Evolutionary conservation across 2,888 invertebrate genomes (phyloP), one percentile per base, ranked within the genome.

Genomic region (Agrotis ipsilon): DNA sequence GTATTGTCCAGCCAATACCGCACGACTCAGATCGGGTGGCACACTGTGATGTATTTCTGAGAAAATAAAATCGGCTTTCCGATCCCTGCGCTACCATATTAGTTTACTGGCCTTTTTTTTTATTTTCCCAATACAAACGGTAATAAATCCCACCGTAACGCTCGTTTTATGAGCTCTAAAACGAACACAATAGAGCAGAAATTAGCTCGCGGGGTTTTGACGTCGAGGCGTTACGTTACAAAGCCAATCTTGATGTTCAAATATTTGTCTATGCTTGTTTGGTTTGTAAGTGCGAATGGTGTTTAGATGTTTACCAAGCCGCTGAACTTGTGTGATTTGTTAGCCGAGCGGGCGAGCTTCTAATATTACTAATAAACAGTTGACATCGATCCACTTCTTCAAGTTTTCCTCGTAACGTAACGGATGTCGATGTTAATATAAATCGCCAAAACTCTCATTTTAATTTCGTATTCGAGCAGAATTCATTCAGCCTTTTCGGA

Each of bases 261-360:
- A 96, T 95, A 95, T 96, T 96, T 94, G 93, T 92, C 85, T 93
- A 91, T 91, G 91, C 92, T 91, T 95, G 95, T 95, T 95, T 95
- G 92, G 88, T 93, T 94, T 94, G 95, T 95, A 94, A 95, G 95
- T 96, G 94, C 94, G 94, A 96, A 96, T 96, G 95, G 95, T 94
- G 94, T 94, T 94, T 93, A 93, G 92, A 91, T 96, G 94, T 96
- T 95, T 95, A 92, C 93, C 85, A 88, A 93, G 93, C 93, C 92
- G 93, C 93, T 92, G 94, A 92, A 93, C 93, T 93, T 91, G 91
- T 93, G 90, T 93, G 92, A 89, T 89, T 89, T 88, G 72, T 68
- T 85, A 86, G 89, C 85, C 86, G 87, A 89, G 83, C 86, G 80
- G 82, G 80, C 83, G 81, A 86, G 86, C 89, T 89, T 91, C 91